Conservation (phyloP, 2,797 vertebrate genomes). For the Manis pentadactyla region DNA sequence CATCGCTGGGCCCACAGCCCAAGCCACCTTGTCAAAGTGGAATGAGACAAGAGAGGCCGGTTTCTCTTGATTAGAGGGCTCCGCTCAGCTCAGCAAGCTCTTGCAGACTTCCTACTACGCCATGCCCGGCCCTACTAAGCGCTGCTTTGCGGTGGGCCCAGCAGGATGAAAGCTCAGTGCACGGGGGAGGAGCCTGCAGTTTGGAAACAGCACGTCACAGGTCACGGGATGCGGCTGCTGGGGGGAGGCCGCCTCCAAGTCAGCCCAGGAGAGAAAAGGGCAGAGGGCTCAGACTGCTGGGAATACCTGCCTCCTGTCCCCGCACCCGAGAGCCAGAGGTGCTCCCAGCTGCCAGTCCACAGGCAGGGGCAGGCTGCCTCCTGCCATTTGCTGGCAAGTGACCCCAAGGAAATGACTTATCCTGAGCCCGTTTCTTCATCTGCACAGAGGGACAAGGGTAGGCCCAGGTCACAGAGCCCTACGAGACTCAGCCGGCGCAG, state of each 20-base stretch:
- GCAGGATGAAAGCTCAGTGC: neutral
- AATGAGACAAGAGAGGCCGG: neutral
- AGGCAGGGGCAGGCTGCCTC: neutral
- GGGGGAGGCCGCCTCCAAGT: neutral
- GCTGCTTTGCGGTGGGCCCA: neutral
- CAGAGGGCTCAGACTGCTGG: neutral
- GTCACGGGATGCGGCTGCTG: neutral
- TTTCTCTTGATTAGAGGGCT: neutral
- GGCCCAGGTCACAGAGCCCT: neutral
- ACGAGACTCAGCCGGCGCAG: accelerated
- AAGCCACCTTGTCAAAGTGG: no score
- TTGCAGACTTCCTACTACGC: no score
- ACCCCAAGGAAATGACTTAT: accelerated
- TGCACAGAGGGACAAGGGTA: neutral
- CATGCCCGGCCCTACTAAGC: no score
- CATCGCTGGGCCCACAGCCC: neutral
- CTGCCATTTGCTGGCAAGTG: neutral
- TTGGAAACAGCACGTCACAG: neutral
- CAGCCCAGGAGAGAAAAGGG: neutral
- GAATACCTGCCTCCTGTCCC: neutral
- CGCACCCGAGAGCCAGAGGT: neutral
- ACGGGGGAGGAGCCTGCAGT: neutral
- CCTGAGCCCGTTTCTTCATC: neutral
- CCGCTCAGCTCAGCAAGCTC: neutral
- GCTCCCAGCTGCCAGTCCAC: neutral